Evolutionary conservation across 2,797 vertebrate species (phyloP).

Genomic region (Peromyscus eremicus): DNA sequence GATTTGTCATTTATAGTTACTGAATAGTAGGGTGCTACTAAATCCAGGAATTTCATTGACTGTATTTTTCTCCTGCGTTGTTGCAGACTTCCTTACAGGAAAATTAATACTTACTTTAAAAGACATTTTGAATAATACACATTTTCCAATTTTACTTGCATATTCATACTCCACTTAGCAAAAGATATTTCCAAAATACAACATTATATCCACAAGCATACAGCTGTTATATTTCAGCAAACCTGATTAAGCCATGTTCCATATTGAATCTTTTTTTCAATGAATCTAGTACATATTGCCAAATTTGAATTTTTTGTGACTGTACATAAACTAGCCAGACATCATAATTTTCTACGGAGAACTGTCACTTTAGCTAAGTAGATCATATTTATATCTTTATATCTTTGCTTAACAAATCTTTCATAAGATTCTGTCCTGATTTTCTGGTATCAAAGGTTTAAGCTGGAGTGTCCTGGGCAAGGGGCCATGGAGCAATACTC

Average conservation of each 20-base stretch:
- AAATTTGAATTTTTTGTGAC: background rate
- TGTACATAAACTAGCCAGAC: background rate
- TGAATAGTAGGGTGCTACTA: background rate
- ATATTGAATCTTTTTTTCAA: conserved; percentile 6
- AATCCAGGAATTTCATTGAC: background rate
- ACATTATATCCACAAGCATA: background rate
- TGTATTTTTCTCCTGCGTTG: background rate
- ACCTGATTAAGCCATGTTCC: background rate
- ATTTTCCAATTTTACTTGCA: background rate
- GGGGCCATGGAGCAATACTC: background rate
- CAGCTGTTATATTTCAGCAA: background rate
- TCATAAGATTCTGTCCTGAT: background rate
- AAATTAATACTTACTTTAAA: background rate
- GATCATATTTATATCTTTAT: background rate
- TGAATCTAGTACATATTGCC: background rate
- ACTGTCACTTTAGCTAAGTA: conserved; percentile 2
- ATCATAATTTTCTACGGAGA: background rate
- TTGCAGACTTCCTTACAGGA: background rate
- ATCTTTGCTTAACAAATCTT: background rate
- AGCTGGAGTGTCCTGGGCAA: background rate
- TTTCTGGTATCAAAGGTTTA: background rate
- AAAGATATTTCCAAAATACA: background rate
- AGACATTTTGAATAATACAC: conserved; percentile 5
- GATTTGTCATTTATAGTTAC: background rate
- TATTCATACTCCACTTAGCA: background rate